Evolutionary conservation across 2,113 vertebrate species (phyloP), one percentile per base, ranked within the genome.

Genomic region (Bombycilla garrulus): DNA sequence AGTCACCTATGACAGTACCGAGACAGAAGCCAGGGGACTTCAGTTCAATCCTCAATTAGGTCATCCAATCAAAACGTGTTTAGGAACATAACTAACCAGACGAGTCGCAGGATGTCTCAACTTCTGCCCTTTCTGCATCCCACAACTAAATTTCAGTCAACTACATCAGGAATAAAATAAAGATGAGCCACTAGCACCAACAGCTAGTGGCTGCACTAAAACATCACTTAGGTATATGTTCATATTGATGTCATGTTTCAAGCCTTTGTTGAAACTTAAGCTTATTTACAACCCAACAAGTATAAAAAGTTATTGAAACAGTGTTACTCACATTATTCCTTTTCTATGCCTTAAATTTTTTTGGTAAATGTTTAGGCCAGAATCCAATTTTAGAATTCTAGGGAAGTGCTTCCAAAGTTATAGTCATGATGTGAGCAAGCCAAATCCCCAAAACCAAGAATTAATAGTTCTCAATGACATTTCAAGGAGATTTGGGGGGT

Each of bases 21-120:
- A 96, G 67, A 94, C 69, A 95, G 72, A 96, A 93, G 92, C 85
- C 92, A 93, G 71, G 80, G n/a, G 57, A 87, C 88, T 81, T 76
- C 29, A 84, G 86, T 73, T 92, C 95, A 95, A 53, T 91, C 88
- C 69, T 86, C 88, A 97, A 91, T 94, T 97, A 97, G 95, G 95
- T 95, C 95, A 96, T 54, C 86, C 88, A 93, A 81, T 96, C 76
- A 94, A 91, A 96, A 84, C 0, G 2, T 81, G 87, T 74, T 95
- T 94, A 51, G 72, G 77, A 95, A 61, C 73, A 58, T 50, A 94
- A 92, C 90, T 92, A 93, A 94, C 35, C 74, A 90, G 86, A 79
- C 0, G 1, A 87, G 70, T 31, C 77, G 24, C 86, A 85, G 81
- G 42, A 88, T 57, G 66, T 82, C 70, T 95, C 78, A 82, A 54